Conservation (phyloP, 1,140 invertebrate species). For the Reticulitermes speratus region DNA sequence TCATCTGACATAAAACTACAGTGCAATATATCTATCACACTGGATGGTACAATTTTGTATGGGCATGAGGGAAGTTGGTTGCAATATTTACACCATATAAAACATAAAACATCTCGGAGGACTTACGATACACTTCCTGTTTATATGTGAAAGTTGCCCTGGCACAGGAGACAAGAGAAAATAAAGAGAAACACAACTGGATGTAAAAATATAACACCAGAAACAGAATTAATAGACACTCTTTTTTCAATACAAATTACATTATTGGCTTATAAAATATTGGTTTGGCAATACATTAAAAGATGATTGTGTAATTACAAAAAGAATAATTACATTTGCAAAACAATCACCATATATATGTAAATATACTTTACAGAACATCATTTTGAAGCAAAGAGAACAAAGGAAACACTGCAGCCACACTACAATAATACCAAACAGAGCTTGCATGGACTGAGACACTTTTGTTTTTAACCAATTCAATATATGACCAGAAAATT, state of each 20-base stretch:
- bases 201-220: constrained; percentile 7
- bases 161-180: neutral
- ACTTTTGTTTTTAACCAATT: neutral
- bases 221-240: constrained; percentile 4
- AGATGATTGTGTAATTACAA: constrained; percentile 17
- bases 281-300: constrained; percentile 5
- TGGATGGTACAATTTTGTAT: constrained; percentile 8
- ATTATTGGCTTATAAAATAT: constrained; percentile 20
- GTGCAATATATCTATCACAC: neutral
- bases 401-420: neutral
- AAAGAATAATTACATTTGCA: constrained; percentile 16
- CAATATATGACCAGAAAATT: neutral
- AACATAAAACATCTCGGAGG: neutral
- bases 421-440: neutral
- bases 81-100: constrained; percentile 13
- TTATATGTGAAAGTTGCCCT: neutral
- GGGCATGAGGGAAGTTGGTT: neutral
- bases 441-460: neutral
- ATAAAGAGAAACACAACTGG: neutral
- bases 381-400: neutral
- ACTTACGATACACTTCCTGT: neutral
- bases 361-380: constrained; percentile 6
- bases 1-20: constrained; percentile 4
- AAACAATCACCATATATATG: neutral
- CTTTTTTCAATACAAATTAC: constrained; percentile 19